These are phyloP conservation scores for Enteromius fasciolatus DNA, from an alignment of 2,797 vertebrate species.

Conservation along the genomic window DNA sequence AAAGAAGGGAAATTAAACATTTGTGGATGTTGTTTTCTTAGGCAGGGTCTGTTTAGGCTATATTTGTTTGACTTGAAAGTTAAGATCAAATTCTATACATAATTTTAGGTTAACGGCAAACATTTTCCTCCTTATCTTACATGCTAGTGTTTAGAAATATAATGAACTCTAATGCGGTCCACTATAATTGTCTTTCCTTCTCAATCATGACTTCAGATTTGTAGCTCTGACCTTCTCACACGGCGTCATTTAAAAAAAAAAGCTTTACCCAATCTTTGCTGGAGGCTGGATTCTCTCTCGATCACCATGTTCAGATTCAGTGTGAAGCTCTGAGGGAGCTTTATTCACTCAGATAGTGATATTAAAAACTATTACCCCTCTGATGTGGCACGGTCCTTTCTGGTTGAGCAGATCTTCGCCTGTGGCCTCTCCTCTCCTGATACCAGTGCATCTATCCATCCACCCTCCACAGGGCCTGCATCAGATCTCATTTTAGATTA, in stretches of 20 bases:
- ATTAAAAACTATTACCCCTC: slow-evolving; percentile 32
- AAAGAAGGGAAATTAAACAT: background rate
- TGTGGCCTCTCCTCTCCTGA: slow-evolving; percentile 25
- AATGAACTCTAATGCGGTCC: background rate
- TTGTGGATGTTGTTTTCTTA: background rate
- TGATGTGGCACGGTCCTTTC: background rate
- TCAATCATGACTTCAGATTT: background rate
- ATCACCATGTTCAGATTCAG: background rate
- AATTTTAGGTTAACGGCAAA: background rate
- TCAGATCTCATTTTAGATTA: slow-evolving; percentile 63
- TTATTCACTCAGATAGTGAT: background rate
- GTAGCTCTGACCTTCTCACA: background rate
- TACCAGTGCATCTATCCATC: slow-evolving; percentile 33
- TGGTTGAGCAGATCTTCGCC: slow-evolving; percentile 24
- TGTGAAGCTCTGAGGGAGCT: background rate
- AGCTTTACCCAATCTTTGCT: background rate
- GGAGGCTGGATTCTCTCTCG: slow-evolving; percentile 3
- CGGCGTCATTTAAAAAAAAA: background rate
- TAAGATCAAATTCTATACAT: background rate
- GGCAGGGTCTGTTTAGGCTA: background rate
- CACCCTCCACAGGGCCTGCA: slow-evolving; percentile 33
- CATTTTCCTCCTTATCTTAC: background rate
- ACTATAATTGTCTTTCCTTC: background rate
- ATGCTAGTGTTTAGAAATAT: background rate
- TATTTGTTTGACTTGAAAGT: background rate